These are phyloP conservation scores for Pyrocephalus nanus DNA, from an alignment of 2,797 vertebrate species.

Conservation along the genomic window DNA sequence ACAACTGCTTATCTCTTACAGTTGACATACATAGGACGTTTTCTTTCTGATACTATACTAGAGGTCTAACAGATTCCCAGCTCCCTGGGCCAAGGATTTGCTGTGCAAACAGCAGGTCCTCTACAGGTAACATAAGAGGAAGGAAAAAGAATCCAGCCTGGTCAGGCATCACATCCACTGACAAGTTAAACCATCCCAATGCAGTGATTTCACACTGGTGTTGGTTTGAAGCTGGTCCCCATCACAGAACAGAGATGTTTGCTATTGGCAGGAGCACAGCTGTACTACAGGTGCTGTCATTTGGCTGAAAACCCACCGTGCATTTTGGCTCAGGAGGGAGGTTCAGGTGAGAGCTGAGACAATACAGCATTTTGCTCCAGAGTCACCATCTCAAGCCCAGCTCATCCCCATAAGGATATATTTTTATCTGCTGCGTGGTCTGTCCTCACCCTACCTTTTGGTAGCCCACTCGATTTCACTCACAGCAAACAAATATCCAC, in stretches of 20 bases:
- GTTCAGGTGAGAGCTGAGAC: neutral
- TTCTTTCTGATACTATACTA: neutral
- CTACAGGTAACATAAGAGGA: neutral
- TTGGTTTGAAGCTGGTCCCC: neutral
- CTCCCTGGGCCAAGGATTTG: neutral
- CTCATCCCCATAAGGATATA: neutral
- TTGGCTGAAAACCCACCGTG: neutral
- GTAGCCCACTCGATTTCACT: neutral
- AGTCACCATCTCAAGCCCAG: neutral
- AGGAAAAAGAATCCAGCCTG: neutral
- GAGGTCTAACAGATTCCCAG: neutral
- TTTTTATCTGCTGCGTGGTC: neutral
- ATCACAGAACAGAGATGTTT: neutral
- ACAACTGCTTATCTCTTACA: neutral
- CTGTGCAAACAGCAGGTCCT: neutral
- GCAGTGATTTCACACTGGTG: accelerated
- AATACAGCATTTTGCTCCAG: neutral
- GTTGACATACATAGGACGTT: neutral
- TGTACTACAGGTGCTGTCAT: neutral
- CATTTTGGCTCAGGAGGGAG: neutral
- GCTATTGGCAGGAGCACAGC: neutral
- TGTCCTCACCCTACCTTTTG: too few species aligned
- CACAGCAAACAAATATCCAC: neutral
- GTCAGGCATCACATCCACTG: neutral
- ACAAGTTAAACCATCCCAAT: neutral